These are phyloP conservation scores for Carcharodon carcharias DNA, from an alignment of 2,797 vertebrate genomes.

Conservation along the genomic window DNA sequence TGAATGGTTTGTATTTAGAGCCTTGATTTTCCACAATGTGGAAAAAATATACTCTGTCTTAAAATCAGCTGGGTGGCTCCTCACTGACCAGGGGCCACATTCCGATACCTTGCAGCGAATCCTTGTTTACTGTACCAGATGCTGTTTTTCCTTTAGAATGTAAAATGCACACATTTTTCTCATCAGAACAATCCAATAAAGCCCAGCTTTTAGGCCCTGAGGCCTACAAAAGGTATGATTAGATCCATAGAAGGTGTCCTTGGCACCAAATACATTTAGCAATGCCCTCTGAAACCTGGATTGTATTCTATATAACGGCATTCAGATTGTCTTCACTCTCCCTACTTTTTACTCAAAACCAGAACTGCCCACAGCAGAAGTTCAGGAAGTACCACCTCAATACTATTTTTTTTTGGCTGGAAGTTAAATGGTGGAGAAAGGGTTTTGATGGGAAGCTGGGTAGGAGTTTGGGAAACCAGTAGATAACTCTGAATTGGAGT, in stretches of 20 bases:
- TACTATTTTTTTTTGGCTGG: not conserved
- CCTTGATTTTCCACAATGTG: not conserved
- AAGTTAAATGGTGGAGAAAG: too few relatives aligned
- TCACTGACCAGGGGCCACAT: not conserved
- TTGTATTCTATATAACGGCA: not conserved
- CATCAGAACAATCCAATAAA: constrained; percentile 38
- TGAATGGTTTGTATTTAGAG: not conserved
- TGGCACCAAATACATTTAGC: not conserved
- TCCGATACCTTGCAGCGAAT: constrained; percentile 40
- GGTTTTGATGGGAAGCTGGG: too few relatives aligned
- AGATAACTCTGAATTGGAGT: too few relatives aligned
- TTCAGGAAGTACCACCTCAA: not conserved
- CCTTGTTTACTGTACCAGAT: constrained; percentile 65
- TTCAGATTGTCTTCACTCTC: too few relatives aligned
- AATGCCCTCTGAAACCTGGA: not conserved
- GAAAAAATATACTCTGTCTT: not conserved
- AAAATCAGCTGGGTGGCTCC: not conserved
- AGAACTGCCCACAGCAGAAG: not conserved
- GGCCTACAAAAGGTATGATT: not conserved
- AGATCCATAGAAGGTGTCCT: not conserved
- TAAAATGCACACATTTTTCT: constrained; percentile 60
- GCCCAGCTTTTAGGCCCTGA: not conserved
- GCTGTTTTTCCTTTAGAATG: constrained; percentile 58
- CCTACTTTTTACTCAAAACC: not conserved
- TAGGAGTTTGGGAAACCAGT: too few relatives aligned